Conservation (phyloP, 92 coral and sea anemone species). For the Anthopleura xanthogrammica region DNA sequence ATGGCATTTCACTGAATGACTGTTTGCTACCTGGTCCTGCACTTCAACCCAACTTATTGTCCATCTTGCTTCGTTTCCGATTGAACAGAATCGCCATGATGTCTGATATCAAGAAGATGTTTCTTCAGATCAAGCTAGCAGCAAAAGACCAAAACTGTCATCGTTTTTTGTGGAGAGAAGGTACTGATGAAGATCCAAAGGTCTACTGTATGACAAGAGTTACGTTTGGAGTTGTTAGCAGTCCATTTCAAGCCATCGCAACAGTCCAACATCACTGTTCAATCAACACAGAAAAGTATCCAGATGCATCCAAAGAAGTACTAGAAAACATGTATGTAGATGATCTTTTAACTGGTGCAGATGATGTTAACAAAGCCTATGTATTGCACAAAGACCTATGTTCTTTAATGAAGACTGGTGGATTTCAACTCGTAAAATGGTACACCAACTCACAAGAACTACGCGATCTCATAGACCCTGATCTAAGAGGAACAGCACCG, state of each 20-base stretch:
- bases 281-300: constrained; percentile 6
- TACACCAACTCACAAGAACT: constrained; percentile 20
- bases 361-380: constrained; percentile 11
- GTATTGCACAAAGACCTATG: constrained; percentile 14
- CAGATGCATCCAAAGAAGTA: constrained; percentile 29
- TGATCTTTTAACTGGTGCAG: constrained; percentile 18
- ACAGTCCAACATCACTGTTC: constrained; percentile 12
- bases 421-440: constrained; percentile 26
- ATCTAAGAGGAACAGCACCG: neutral
- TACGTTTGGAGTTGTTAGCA: constrained; percentile 22
- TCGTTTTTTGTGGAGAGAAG: constrained; percentile 19
- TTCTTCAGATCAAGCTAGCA: constrained; percentile 12
- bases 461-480: neutral
- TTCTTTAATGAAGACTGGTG: constrained; percentile 18
- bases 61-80: constrained; percentile 35
- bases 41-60: constrained; percentile 28
- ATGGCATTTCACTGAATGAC: constrained; percentile 29
- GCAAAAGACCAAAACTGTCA: constrained; percentile 20
- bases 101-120: constrained; percentile 24
- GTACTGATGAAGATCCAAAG: neutral
- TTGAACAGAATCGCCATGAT: constrained; percentile 7
- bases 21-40: constrained; percentile 41
- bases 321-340: constrained; percentile 30
- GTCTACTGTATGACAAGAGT: constrained; percentile 30
- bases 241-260: constrained; percentile 35